A percentile compares a stretch with the other conserved stretches of the same genome.
Evolutionary conservation across 2,113 vertebrate species (phyloP).

Genomic region (Struthio camelus): DNA sequence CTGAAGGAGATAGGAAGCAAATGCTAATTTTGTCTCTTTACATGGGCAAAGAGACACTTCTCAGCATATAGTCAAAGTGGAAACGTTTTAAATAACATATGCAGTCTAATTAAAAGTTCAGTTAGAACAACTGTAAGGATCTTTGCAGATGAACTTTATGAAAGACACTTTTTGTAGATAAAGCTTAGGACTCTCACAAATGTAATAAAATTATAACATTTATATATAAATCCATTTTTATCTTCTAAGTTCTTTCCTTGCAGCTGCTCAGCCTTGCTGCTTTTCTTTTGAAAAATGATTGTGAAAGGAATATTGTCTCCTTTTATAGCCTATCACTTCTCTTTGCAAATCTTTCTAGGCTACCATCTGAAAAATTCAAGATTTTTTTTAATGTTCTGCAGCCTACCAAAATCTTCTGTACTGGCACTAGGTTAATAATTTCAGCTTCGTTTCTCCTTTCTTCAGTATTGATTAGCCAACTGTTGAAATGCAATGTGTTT

Average conservation of each 20-base stretch:
- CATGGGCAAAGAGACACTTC: background rate
- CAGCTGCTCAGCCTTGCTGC: background rate
- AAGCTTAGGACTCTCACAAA: background rate
- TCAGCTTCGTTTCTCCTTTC: background rate
- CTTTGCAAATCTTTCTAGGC: background rate
- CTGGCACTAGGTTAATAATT: background rate
- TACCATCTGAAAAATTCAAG: background rate
- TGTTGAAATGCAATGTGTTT: background rate
- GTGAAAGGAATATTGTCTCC: background rate
- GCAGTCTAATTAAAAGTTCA: conserved; percentile 59
- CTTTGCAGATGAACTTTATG: conserved; percentile 23
- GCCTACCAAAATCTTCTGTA: background rate
- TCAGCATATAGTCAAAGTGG: conserved; percentile 45
- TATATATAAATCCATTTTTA: background rate
- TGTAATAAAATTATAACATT: background rate
- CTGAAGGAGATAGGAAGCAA: conserved; percentile 52
- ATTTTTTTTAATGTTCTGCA: background rate
- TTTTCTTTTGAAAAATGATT: background rate
- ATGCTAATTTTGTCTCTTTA: conserved; percentile 54
- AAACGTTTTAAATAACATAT: conserved; percentile 52
- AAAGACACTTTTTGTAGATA: conserved; percentile 15
- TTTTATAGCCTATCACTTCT: background rate
- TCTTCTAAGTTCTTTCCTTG: background rate
- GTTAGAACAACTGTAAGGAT: conserved; percentile 22
- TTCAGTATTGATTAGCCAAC: background rate